phyloP scores from a whole-genome alignment of 2,797 vertebrate genomes.

The Arctocebus calabarensis region DNA sequence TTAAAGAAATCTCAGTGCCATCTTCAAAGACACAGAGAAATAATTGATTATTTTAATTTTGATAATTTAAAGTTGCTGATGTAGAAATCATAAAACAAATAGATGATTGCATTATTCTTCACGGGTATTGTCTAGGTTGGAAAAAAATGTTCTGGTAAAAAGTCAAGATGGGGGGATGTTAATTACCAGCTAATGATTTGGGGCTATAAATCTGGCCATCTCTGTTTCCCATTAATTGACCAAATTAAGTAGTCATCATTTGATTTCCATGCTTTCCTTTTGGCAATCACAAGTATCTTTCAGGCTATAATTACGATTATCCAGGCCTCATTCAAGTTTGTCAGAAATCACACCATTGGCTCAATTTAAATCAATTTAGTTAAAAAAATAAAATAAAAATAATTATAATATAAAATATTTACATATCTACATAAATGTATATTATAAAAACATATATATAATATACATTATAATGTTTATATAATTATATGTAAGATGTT shows the following conservation, averaged over 20 bases:
- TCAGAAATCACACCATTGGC: slow-evolving; percentile 37
- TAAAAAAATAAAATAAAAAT: neutral
- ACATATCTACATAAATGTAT: neutral
- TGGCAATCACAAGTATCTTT: neutral
- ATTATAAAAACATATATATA: neutral
- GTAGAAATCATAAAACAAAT: slow-evolving; percentile 27
- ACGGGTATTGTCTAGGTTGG: neutral
- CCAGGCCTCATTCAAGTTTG: neutral
- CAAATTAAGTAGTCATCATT: neutral
- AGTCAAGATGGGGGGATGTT: neutral
- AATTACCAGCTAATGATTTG: neutral
- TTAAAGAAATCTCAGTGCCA: slow-evolving; percentile 6
- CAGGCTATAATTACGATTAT: neutral
- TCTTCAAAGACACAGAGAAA: neutral
- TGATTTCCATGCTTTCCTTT: slow-evolving; percentile 29
- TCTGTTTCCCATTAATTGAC: slow-evolving; percentile 31
- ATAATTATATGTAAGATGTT: neutral
- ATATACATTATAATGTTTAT: neutral
- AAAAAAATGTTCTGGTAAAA: neutral
- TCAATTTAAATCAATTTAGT: slow-evolving; percentile 11
- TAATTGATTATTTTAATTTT: slow-evolving; percentile 50
- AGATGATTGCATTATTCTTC: neutral
- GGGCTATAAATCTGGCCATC: slow-evolving; percentile 4
- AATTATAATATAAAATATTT: slow-evolving; percentile 36
- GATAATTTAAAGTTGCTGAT: slow-evolving; percentile 24